Evolutionary conservation across 1,140 invertebrate genomes (phyloP), one percentile per base, ranked within the genome.

Genomic region (Pinna nobilis): DNA sequence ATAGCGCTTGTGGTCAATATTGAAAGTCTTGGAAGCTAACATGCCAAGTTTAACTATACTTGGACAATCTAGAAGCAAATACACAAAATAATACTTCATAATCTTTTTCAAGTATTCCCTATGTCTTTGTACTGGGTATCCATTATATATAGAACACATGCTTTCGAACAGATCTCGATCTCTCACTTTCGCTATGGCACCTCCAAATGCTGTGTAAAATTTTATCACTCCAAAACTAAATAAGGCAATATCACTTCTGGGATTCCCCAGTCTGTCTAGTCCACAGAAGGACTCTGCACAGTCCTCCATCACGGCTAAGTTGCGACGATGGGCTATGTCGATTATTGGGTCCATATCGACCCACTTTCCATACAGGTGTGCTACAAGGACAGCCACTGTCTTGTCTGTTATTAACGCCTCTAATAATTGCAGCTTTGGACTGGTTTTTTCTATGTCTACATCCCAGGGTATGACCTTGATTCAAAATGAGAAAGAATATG

Each of bases 211-310:
- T 13, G 89, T 89, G 66, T 71, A 87, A 66, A 79, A 86, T 73
- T 90, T 90, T 18, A 90, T 89, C 4, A 83, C 73, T 6, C 89
- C 88, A 83, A 89, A 90, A 82, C 88, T 89, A 77, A 89, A 90
- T 0, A 90, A 60, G 7, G 80, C 20, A 1, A 90, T 49, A 70
- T 90, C 88, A 20, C 82, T 70, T 15, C 80, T 49, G 11, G 87
- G 85, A 76, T 90, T 79, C 20, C 88, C 87, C 3, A 88, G 30
- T 30, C 76, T 64, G 23, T 86, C 72, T 71, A 88, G 88, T 25
- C 89, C 89, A 72, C 80, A 82, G 77, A 90, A 90, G 30, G 53
- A 72, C 70, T 90, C 89, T 1, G 89, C 89, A 81, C 86, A 88
- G 61, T 90, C 89, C 73, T 90, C 88, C 11, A 90, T 84, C 2